Percentiles rank a stretch among this genome's conserved stretches.
phyloP scores from a whole-genome alignment of 2,888 invertebrate genomes.

The Andrena bicolor region DNA sequence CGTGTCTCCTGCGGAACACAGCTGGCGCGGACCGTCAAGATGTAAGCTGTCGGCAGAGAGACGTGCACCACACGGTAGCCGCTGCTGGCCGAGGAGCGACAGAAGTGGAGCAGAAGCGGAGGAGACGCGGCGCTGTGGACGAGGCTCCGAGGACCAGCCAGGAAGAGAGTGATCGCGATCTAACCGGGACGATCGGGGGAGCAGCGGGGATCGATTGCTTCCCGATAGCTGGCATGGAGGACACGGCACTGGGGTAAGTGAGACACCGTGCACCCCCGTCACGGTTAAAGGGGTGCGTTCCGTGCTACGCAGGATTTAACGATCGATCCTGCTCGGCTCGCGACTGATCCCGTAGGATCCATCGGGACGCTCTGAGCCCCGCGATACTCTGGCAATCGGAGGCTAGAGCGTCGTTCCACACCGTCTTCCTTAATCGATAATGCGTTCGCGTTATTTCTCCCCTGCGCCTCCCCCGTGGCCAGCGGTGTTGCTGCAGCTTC shows the following conservation, averaged over 20 bases:
- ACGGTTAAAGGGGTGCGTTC: conserved; percentile 28
- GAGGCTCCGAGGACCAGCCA: conserved; percentile 5
- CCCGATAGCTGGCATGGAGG: conserved; percentile 71
- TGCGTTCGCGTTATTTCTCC: not conserved
- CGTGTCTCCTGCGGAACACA: conserved; percentile 65
- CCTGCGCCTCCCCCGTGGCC: not conserved
- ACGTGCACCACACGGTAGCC: conserved; percentile 59
- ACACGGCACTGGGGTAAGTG: conserved; percentile 71
- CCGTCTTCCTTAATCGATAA: conserved; percentile 11
- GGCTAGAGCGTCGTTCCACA: not conserved
- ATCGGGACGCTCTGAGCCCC: not conserved
- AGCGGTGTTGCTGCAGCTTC: not conserved
- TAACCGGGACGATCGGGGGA: conserved; percentile 44
- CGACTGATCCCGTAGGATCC: conserved; percentile 19
- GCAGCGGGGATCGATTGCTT: conserved; percentile 68
- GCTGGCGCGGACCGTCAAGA: conserved; percentile 68
- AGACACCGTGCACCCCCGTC: conserved; percentile 21
- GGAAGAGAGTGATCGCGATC: conserved; percentile 41
- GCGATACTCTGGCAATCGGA: not conserved
- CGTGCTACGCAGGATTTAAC: conserved; percentile 17
- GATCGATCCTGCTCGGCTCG: conserved; percentile 31
- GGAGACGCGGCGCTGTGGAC: not conserved
- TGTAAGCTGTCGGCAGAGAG: conserved; percentile 62
- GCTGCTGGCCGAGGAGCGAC: conserved; percentile 57
- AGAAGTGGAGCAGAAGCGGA: conserved; percentile 19